These are phyloP conservation scores for Aptenodytes forsteri DNA, from an alignment of 2,113 vertebrate genomes.

Conservation along the genomic window DNA sequence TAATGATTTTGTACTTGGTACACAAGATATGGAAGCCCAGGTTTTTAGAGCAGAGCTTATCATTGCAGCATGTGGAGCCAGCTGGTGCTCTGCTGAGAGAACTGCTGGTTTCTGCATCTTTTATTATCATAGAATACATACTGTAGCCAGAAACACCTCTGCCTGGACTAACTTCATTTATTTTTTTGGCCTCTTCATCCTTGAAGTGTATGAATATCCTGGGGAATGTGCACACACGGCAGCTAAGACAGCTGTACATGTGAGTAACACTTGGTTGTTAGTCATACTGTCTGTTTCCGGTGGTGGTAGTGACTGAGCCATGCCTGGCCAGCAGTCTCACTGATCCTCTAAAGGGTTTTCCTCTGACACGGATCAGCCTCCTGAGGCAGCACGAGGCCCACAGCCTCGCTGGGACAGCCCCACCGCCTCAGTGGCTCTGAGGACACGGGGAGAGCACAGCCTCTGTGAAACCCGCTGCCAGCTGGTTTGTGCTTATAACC, in stretches of 20 bases:
- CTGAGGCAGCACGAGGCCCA: neutral
- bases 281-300: neutral
- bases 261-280: neutral
- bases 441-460: neutral
- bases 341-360: neutral
- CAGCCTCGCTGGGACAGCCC: neutral
- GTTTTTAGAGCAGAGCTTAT: slow-evolving; percentile 48
- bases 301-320: neutral
- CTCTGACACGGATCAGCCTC: neutral
- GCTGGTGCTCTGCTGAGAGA: slow-evolving; percentile 50
- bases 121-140: slow-evolving; percentile 50
- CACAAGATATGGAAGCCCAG: neutral
- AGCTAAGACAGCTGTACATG: slow-evolving; percentile 34
- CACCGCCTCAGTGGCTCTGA: neutral
- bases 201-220: slow-evolving; percentile 18
- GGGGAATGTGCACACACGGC: slow-evolving; percentile 23
- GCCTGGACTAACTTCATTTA: slow-evolving; percentile 49
- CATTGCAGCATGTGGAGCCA: slow-evolving; percentile 33
- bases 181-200: slow-evolving; percentile 57
- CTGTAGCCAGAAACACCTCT: slow-evolving; percentile 71
- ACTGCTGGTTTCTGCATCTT: slow-evolving; percentile 65
- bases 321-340: accelerated
- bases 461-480: neutral
- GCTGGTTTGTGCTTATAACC: neutral
- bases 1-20: slow-evolving; percentile 35